Evolutionary conservation across 2,113 vertebrate species (phyloP), one percentile per base, ranked within the genome.

Genomic region (Eretmochelys imbricata): DNA sequence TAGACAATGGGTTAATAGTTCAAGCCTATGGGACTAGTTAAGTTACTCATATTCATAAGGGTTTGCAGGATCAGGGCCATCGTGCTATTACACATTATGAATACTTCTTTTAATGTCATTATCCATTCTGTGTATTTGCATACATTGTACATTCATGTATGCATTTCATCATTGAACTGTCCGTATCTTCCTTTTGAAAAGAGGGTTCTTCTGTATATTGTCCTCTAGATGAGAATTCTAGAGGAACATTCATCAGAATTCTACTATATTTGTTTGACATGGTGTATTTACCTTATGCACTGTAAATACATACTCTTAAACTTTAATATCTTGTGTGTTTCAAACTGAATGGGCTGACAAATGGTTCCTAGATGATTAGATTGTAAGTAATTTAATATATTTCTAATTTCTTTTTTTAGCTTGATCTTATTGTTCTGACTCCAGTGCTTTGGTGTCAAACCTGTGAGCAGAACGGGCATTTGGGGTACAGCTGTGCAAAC

Each of bases 21-120:
- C 20, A 57, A 1, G 54, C 69, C 48, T 3, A 51, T 90, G 55
- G 57, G 38, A 78, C 42, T 27, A 89, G 12, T 57, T 53, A 12
- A 88, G 46, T 16, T 1, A 50, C n/a, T 85, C 3, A 1, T 87
- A 11, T 48, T 91, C 22, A 29, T 29, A 54, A 25, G 8, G 7
- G 51, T 53, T 84, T 93, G 12, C 8, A 54, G 51, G 85, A 38
- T 87, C 38, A 54, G 84, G 22, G 4, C 51, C 1, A 3, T 17
- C 13, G 13, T 72, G 1, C 20, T 3, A 75, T 2, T 19, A n/a
- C 48, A 35, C 5, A n/a, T 12, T 87, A 4, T 0, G 1, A 3
- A 69, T 5, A 4, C 72, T 9, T 89, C 55, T 83, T 79, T 29
- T 90, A 19, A 38, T 59, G 46, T 2, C 83, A 17, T 2, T 42